Evolutionary conservation across 2,888 invertebrate genomes (phyloP).

Genomic region (Ariolimax columbianus): DNA sequence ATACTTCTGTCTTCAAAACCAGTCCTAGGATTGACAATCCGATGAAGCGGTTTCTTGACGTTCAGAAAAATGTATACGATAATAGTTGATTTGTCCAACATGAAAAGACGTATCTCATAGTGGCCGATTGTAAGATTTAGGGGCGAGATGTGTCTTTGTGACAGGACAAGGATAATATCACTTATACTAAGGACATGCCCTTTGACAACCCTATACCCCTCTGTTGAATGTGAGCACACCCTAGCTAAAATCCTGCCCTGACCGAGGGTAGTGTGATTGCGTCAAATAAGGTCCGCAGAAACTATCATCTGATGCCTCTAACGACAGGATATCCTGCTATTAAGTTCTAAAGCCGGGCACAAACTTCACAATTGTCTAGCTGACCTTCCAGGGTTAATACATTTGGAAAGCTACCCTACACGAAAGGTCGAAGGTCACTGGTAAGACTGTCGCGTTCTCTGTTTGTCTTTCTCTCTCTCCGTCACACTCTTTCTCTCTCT

Average conservation of each 20-base stretch:
- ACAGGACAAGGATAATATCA: not conserved
- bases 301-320: not conserved
- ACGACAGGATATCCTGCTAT: slow-evolving; percentile 18
- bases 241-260: not conserved
- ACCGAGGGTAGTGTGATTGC: not conserved
- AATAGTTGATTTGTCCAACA: too few species aligned
- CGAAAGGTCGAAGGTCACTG: not conserved
- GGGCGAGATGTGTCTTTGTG: not conserved
- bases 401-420: not conserved
- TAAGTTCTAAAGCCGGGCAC: not conserved
- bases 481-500: too few species aligned
- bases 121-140: too few species aligned
- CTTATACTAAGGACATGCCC: not conserved
- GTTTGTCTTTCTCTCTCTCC: too few species aligned
- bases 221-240: not conserved
- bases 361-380: not conserved
- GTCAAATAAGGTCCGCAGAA: not conserved
- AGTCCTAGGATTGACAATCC: too few species aligned
- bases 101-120: too few species aligned
- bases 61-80: too few species aligned
- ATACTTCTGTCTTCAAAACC: too few species aligned
- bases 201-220: not conserved
- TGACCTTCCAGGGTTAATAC: not conserved
- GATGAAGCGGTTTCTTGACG: too few species aligned
- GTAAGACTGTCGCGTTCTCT: too few species aligned